Conservation (phyloP, 1,140 invertebrate genomes). For the Ceratosolen fusciceps region DNA sequence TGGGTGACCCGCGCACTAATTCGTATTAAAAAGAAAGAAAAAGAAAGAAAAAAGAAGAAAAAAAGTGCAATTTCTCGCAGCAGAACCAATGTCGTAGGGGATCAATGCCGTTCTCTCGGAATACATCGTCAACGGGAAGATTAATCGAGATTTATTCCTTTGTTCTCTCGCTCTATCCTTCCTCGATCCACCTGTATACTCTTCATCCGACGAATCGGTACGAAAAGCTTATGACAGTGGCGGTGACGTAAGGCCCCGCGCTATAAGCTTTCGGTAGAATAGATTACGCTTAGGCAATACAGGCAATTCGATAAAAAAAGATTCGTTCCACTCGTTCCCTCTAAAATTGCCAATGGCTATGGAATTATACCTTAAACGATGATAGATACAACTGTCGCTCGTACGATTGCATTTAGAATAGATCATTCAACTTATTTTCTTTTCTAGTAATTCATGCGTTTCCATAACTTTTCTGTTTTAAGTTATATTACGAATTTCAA, state of each 20-base stretch:
- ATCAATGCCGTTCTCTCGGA: neutral
- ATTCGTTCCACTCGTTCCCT: too few relatives aligned
- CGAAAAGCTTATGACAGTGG: neutral
- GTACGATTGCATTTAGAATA: too few relatives aligned
- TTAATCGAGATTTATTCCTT: conserved; percentile 72
- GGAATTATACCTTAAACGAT: too few relatives aligned
- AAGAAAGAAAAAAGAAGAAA: too few relatives aligned
- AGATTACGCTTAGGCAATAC: conserved; percentile 66
- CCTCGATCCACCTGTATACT: conserved; percentile 47
- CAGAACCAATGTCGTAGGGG: neutral
- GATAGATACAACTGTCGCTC: too few relatives aligned
- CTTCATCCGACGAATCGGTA: conserved; percentile 12
- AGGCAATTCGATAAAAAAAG: too few relatives aligned
- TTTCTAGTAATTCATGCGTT: too few relatives aligned
- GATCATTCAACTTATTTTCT: too few relatives aligned
- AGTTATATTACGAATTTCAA: too few relatives aligned
- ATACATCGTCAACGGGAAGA: conserved; percentile 59
- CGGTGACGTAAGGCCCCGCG: conserved; percentile 46
- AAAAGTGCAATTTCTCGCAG: neutral
- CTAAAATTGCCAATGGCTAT: too few relatives aligned
- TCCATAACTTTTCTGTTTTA: too few relatives aligned
- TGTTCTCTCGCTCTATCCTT: conserved; percentile 62
- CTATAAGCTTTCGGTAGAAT: conserved; percentile 69
- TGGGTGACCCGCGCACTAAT: neutral
- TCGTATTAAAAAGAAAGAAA: too few relatives aligned